Conservation (phyloP, 2,888 invertebrate species). For the Dinocampus coccinellae region DNA sequence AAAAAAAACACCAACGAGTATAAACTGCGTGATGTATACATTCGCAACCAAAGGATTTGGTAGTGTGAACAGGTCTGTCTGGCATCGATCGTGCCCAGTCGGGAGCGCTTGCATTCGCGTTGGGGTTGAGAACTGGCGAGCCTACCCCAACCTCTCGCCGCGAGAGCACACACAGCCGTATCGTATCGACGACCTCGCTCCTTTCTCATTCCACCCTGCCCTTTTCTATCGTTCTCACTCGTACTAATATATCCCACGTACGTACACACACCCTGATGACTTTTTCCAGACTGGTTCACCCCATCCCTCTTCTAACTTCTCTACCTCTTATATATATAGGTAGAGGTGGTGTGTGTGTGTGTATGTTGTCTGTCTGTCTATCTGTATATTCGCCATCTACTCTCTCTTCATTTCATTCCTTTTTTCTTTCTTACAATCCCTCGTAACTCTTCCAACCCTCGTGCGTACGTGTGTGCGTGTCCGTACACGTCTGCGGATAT, state of each 20-base stretch:
- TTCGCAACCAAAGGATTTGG: conserved; percentile 59
- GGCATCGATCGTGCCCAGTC: conserved; percentile 67
- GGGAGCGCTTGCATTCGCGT: conserved; percentile 28
- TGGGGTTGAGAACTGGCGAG: conserved; percentile 52
- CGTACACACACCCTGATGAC: background rate
- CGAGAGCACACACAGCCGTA: conserved; percentile 50
- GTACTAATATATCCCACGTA: background rate
- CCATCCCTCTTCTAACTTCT: background rate
- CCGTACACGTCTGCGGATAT: conserved; percentile 50
- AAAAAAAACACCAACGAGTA: conserved; percentile 5
- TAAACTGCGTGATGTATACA: conserved; percentile 44
- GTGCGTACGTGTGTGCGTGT: background rate
- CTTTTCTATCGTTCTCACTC: conserved; percentile 31
- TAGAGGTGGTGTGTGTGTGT: background rate
- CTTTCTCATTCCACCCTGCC: conserved; percentile 20
- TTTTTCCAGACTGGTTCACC: conserved; percentile 4
- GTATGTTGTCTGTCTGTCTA: conserved; percentile 53
- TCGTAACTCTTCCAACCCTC: background rate
- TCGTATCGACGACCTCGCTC: conserved; percentile 66
- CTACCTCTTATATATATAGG: no score
- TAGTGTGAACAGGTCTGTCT: conserved; percentile 68
- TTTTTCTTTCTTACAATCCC: conserved; percentile 39
- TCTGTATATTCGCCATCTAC: conserved; percentile 27
- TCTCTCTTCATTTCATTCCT: conserved; percentile 4
- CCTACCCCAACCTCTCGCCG: conserved; percentile 68